Conservation (phyloP, 2,113 vertebrate species). For the Ranitomeya variabilis region DNA sequence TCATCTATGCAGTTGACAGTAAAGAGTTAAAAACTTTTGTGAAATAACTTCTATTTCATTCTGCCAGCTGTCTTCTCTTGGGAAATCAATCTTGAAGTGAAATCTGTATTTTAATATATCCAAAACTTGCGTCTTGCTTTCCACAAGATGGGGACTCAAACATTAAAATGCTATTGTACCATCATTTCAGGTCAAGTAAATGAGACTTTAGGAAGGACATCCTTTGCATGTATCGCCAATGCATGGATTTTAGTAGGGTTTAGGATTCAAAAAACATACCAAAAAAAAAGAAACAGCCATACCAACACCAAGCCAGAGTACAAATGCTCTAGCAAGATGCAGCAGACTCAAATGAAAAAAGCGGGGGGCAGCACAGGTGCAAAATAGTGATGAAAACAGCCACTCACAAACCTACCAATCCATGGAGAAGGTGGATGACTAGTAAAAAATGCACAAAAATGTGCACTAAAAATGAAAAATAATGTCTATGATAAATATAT, state of each 20-base stretch:
- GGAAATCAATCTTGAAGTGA: constrained; percentile 41
- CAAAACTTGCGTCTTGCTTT: not conserved
- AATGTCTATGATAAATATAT: too few relatives aligned
- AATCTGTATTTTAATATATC: constrained; percentile 40
- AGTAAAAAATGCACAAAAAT: too few relatives aligned
- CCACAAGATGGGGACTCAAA: not conserved
- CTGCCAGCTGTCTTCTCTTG: not conserved
- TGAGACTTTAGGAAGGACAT: constrained; percentile 12
- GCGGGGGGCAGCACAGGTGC: too few relatives aligned
- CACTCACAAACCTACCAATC: too few relatives aligned
- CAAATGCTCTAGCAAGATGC: too few relatives aligned
- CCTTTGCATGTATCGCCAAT: not conserved
- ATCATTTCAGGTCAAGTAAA: not conserved
- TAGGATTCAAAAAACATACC: not conserved
- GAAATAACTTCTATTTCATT: not conserved
- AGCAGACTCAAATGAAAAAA: too few relatives aligned
- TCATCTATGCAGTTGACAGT: not conserved
- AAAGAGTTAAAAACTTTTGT: constrained; percentile 27
- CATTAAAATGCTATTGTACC: not conserved
- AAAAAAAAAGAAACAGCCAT: too few relatives aligned
- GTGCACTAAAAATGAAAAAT: too few relatives aligned
- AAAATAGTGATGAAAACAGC: too few relatives aligned
- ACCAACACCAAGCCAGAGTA: too few relatives aligned
- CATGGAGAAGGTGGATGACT: too few relatives aligned
- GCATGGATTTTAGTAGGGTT: not conserved